Conservation (phyloP, 2,797 vertebrate genomes). For the Urophycis tenuis region DNA sequence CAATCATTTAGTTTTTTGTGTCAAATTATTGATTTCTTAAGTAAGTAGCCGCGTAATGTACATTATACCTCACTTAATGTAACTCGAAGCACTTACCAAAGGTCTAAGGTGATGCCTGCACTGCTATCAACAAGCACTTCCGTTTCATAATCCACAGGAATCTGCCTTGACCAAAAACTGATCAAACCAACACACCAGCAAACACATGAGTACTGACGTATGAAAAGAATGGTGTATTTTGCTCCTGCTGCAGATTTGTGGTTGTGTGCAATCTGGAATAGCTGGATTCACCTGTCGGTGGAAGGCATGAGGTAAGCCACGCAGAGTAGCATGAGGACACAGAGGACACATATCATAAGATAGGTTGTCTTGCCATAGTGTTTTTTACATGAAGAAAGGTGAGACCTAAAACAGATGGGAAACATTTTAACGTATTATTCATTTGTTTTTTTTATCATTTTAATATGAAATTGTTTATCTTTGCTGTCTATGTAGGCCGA, state of each 20-base stretch:
- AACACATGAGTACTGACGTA: not conserved
- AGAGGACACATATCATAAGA: constrained; percentile 16
- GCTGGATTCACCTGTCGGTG: constrained; percentile 34
- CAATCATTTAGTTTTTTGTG: no score
- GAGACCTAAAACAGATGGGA: not conserved
- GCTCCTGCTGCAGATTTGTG: not conserved
- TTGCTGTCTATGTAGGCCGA: not conserved
- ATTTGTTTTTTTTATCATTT: no score
- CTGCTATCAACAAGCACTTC: constrained; percentile 36
- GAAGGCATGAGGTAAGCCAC: constrained; percentile 17
- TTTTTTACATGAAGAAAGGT: constrained; percentile 29
- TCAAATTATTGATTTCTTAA: no score
- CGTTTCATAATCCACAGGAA: constrained; percentile 46
- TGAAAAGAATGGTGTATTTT: constrained; percentile 1
- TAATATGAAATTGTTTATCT: not conserved
- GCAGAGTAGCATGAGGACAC: constrained; percentile 11
- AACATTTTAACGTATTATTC: not conserved
- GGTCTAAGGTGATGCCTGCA: constrained; percentile 50
- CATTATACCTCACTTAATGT: not conserved
- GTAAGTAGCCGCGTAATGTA: no score
- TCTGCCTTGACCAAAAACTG: constrained; percentile 39
- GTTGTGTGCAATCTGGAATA: not conserved
- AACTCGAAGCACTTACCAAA: constrained; percentile 43
- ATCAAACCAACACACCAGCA: not conserved
- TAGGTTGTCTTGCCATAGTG: constrained; percentile 14